Base-by-base conservation (phyloP, 2,113 vertebrate genomes). In the Fulmarus glacialis region DNA sequence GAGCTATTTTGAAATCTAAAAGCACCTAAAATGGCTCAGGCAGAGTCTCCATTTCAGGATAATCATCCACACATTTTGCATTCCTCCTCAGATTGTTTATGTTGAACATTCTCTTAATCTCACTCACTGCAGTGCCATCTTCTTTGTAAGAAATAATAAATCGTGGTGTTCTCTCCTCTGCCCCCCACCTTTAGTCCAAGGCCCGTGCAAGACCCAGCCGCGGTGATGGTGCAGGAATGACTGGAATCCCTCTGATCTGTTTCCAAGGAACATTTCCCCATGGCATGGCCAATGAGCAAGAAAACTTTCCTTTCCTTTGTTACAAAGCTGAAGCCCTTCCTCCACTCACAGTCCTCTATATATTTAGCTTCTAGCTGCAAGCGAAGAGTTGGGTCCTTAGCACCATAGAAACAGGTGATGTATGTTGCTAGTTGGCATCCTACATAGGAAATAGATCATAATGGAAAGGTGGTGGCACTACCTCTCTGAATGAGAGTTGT, bases 231-330 rank as follows among this genome's bases (percentile, higher is more conserved):
- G 26, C 23, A 70, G 78, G 63, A 96, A 97, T 87, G 56, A 34
- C 30, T 87, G 94, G 93, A 97, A 95, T 97, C 78, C 81, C 91
- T 94, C 29, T 90, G 89, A 90, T 95, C 43, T 79, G 6, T 70
- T 94, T 96, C 97, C 95, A 96, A 74, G 77, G 93, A 95, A 68
- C 50, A 29, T 87, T 93, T 92, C 95, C 71, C 67, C 29, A 27
- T 13, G 56, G 62, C 68, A 70, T 34, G 59, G 73, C 82, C 82
- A 55, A 47, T 0, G 5, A 64, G 34, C 55, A 77, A 45, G 77
- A 40, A 90, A 90, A 15, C 56, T 78, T 73, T 78, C 38, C 40
- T 93, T 70, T 59, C 42, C 73, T 48, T 68, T 47, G 30, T 42
- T 63, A 30, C 77, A 62, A 73, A 89, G 38, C 23, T 29, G 43